phyloP scores from a whole-genome alignment of 1,140 invertebrate genomes.

The Magallana gigas region DNA sequence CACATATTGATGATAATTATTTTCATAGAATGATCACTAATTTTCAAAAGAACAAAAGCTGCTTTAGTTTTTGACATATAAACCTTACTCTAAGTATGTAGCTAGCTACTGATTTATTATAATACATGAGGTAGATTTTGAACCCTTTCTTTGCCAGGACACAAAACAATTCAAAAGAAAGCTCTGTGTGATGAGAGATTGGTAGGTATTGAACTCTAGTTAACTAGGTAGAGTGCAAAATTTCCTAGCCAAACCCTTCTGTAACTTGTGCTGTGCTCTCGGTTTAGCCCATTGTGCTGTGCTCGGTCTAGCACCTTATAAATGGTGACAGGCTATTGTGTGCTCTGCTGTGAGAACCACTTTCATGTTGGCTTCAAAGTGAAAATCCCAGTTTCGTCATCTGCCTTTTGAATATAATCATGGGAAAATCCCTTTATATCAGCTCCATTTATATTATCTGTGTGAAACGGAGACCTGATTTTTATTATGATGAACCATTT shows the following conservation, averaged over 20 bases:
- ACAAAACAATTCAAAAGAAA: slow-evolving; percentile 6
- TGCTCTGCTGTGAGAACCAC: slow-evolving; percentile 21
- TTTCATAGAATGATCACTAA: no score
- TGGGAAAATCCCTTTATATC: neutral
- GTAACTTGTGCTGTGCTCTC: slow-evolving; percentile 35
- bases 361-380: neutral
- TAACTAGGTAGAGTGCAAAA: neutral
- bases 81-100: no score
- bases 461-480: no score
- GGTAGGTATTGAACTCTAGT: slow-evolving; percentile 6
- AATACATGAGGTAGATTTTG: neutral
- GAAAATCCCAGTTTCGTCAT: neutral
- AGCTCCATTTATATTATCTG: neutral
- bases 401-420: no score
- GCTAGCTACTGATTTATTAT: neutral
- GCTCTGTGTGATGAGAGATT: neutral
- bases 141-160: slow-evolving; percentile 22
- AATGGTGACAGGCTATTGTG: neutral
- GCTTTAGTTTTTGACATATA: no score
- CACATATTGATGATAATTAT: no score
- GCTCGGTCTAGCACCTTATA: neutral
- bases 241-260: neutral
- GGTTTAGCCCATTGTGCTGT: neutral
- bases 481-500: no score
- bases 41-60: no score